Evolutionary conservation across 2,888 invertebrate genomes (phyloP).

Genomic region (Hyalella azteca): DNA sequence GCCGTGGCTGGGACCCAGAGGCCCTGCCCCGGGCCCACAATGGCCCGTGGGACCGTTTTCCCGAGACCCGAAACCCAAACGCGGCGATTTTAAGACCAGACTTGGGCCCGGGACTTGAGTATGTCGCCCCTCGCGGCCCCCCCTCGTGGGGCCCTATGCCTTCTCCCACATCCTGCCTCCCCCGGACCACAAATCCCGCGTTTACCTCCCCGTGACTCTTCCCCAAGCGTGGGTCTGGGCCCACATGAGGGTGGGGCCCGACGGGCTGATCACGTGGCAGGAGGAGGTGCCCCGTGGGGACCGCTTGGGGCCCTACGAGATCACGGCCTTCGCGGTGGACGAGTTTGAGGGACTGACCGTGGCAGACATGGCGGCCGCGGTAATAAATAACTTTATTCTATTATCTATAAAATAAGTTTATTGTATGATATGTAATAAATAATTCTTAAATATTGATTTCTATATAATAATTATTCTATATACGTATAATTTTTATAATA

Average conservation of each 20-base stretch:
- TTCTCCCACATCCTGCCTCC: conserved; percentile 86
- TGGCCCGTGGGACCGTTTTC: conserved; percentile 47
- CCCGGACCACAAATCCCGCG: conserved; percentile 77
- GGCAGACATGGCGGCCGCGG: conserved; percentile 71
- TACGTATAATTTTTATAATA: too few species aligned
- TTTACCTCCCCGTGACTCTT: conserved; percentile 76
- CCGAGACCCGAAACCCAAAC: conserved; percentile 40
- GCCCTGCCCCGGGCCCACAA: conserved; percentile 44
- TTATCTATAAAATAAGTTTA: too few species aligned
- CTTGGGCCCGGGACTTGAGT: conserved; percentile 66
- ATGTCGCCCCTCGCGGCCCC: conserved; percentile 68
- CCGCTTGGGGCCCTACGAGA: conserved; percentile 80
- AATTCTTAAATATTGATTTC: too few species aligned
- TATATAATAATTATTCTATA: too few species aligned
- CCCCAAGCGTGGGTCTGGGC: conserved; percentile 83
- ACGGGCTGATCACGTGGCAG: conserved; percentile 67
- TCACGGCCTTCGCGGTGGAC: conserved; percentile 83
- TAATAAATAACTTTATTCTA: too few species aligned
- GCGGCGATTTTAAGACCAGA: conserved; percentile 63
- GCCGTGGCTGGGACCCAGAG: conserved; percentile 39
- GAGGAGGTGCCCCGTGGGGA: conserved; percentile 78
- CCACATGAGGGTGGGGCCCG: conserved; percentile 77
- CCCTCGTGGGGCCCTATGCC: conserved; percentile 86
- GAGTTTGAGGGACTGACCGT: conserved; percentile 78
- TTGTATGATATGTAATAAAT: too few species aligned